Evolutionary conservation across 1,140 invertebrate species (phyloP).

Genomic region (Macrostomum lignano): DNA sequence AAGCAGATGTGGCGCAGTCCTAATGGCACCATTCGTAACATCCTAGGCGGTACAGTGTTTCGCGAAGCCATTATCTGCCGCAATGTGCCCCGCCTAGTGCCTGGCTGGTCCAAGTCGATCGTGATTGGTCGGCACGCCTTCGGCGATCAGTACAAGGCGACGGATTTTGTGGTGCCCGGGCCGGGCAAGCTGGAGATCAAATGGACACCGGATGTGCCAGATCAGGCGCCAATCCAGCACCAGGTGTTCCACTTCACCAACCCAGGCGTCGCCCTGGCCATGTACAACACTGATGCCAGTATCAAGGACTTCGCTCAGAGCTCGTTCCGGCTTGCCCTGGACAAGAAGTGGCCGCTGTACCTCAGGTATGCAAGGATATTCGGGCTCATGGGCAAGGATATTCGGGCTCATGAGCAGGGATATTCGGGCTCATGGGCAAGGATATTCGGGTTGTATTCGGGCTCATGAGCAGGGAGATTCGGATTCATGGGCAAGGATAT

Average conservation of each 20-base stretch:
- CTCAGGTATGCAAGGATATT: no score
- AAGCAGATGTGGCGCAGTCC: slow-evolving; percentile 99
- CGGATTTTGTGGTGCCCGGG: slow-evolving; percentile 62
- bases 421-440: no score
- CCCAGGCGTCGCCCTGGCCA: slow-evolving; percentile 60
- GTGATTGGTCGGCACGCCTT: slow-evolving; percentile 89
- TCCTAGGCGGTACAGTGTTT: slow-evolving; percentile 80
- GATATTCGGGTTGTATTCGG: no score
- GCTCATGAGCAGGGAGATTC: no score
- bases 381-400: no score
- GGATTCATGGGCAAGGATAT: no score
- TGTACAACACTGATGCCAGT: slow-evolving; percentile 73
- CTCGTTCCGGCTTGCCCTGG: slow-evolving; percentile 62
- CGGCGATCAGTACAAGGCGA: slow-evolving; percentile 67
- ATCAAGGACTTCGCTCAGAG: slow-evolving; percentile 66
- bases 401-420: no score
- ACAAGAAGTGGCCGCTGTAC: slow-evolving; percentile 58
- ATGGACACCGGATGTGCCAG: slow-evolving; percentile 38
- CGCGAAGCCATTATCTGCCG: slow-evolving; percentile 88
- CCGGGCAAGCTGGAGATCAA: slow-evolving; percentile 51
- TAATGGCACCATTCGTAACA: slow-evolving; percentile 92
- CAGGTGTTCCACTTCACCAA: slow-evolving; percentile 45
- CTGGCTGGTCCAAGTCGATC: slow-evolving; percentile 78
- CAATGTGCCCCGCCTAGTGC: slow-evolving; percentile 76
- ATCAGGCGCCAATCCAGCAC: slow-evolving; percentile 35